These are phyloP conservation scores for Serilophus lunatus DNA, from an alignment of 2,113 vertebrate genomes.

Conservation along the genomic window DNA sequence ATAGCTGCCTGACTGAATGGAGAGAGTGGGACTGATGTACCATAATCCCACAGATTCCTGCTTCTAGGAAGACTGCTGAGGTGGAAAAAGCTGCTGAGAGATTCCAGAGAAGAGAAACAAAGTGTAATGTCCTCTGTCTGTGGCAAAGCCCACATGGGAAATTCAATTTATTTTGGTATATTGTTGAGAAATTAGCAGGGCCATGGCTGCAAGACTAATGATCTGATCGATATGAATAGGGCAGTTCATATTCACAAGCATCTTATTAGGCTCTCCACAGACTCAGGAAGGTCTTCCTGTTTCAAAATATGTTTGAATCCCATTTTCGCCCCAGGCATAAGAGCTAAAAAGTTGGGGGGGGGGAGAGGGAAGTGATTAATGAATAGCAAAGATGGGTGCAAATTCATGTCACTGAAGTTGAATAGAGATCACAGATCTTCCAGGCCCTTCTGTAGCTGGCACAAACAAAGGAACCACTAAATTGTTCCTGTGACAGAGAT, in stretches of 20 bases:
- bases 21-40: neutral
- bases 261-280: neutral
- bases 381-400: neutral
- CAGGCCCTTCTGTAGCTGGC: neutral
- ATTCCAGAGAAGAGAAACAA: neutral
- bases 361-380: neutral
- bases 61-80: neutral
- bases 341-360: neutral
- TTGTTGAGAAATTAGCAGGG: neutral
- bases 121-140: neutral
- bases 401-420: neutral
- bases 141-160: neutral
- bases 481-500: neutral
- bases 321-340: neutral
- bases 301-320: neutral
- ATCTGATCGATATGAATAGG: neutral
- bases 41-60: neutral
- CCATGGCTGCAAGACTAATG: neutral
- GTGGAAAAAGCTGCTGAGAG: neutral
- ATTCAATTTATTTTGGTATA: neutral
- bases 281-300: neutral
- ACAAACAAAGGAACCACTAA: neutral
- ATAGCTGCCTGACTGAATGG: neutral
- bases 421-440: slow-evolving; percentile 7
- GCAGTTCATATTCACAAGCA: neutral